phyloP scores from a whole-genome alignment of 2,113 vertebrate genomes.

The Probosciger aterrimus region DNA sequence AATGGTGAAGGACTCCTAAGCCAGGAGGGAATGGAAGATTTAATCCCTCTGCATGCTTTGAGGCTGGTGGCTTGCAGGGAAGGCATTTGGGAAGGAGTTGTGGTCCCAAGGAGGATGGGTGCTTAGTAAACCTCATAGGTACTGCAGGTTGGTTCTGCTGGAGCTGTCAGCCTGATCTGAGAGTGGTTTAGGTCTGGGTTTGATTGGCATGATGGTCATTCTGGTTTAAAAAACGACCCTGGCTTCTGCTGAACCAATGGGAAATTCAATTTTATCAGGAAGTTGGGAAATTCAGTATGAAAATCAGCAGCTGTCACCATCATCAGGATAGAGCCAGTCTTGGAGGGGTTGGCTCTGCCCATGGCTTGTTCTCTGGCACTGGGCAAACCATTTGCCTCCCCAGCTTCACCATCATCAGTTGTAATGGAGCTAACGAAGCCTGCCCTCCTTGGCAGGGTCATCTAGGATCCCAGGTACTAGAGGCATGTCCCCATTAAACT shows the following conservation, averaged over 20 bases:
- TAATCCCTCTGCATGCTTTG: not conserved
- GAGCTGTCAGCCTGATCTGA: not conserved
- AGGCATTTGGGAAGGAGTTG: not conserved
- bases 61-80: not conserved
- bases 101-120: not conserved
- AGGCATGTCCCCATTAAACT: not conserved
- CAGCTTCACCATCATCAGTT: not conserved
- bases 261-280: not conserved
- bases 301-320: not conserved
- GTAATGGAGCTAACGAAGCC: rapidly evolving
- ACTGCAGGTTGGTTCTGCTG: not conserved
- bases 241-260: not conserved
- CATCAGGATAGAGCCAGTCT: rapidly evolving
- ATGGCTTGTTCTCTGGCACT: not conserved
- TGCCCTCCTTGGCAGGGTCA: not conserved
- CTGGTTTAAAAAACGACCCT: not conserved
- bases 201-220: not conserved
- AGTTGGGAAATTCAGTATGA: not conserved
- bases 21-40: not conserved
- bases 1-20: not conserved
- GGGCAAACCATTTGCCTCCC: not conserved
- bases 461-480: not conserved
- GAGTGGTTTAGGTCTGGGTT: not conserved
- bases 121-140: not conserved
- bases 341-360: not conserved